These are phyloP conservation scores for Zaprionus kolodkinae DNA, from an alignment of 1,140 invertebrate species.

Conservation along the genomic window DNA sequence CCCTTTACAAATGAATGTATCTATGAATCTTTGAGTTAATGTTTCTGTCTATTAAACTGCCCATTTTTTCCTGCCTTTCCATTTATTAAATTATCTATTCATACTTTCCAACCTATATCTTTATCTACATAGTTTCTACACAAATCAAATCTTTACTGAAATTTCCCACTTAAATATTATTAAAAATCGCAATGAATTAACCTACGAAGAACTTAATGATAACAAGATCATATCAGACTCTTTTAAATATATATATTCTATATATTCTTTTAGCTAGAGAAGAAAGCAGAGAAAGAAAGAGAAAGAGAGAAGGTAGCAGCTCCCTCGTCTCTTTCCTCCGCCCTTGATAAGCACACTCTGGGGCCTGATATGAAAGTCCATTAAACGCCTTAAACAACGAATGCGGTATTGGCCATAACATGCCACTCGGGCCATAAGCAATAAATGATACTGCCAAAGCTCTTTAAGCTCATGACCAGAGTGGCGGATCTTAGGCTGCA, in stretches of 20 bases:
- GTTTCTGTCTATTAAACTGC: too few species aligned
- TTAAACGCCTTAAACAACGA: conserved; percentile 10
- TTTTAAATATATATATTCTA: too few species aligned
- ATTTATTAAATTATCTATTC: too few species aligned
- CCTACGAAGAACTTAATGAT: neutral
- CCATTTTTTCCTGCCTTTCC: too few species aligned
- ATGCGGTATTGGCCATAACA: conserved; percentile 54
- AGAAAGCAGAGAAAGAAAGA: neutral
- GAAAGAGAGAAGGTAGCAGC: neutral
- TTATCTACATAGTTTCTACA: neutral
- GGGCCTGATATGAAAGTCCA: neutral
- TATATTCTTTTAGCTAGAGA: neutral
- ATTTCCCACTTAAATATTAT: neutral
- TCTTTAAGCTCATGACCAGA: conserved; percentile 50
- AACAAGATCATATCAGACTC: neutral
- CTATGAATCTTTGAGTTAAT: too few species aligned
- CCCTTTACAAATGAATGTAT: too few species aligned
- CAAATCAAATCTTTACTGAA: neutral
- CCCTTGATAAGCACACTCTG: neutral
- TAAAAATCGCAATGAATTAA: neutral
- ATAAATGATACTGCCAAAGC: conserved; percentile 55
- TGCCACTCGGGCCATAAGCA: conserved; percentile 59
- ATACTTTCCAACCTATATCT: too few species aligned
- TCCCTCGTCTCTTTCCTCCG: neutral
- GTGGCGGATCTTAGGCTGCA: conserved; percentile 51